phyloP scores from a whole-genome alignment of 2,797 vertebrate species.

The Alauda arvensis region DNA sequence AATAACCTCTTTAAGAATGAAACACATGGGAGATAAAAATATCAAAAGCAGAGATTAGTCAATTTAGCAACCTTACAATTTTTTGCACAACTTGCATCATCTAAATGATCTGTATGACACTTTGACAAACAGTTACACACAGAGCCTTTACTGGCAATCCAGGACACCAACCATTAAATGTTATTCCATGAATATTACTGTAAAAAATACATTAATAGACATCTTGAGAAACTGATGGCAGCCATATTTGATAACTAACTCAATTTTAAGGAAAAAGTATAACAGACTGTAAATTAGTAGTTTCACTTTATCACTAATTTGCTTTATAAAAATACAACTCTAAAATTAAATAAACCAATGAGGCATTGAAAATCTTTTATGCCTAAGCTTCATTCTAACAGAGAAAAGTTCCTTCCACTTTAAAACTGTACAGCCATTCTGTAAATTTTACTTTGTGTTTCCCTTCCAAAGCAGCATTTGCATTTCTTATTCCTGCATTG shows the following conservation, averaged over 20 bases:
- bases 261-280: neutral
- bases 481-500: neutral
- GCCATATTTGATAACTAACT: neutral
- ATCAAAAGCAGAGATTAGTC: neutral
- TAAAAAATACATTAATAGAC: neutral
- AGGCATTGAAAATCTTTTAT: neutral
- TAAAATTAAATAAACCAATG: neutral
- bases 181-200: neutral
- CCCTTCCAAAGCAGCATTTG: neutral
- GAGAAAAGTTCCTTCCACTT: neutral
- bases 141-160: neutral
- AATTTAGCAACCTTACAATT: neutral
- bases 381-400: neutral
- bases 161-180: neutral
- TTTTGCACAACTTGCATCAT: neutral
- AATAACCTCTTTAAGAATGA: neutral
- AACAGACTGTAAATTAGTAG: neutral
- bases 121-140: neutral
- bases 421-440: neutral
- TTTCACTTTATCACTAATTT: neutral
- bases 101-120: neutral
- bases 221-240: neutral
- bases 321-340: neutral
- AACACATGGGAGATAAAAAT: conserved; percentile 24
- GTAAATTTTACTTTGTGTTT: neutral